Evolutionary conservation across 1,140 invertebrate species (phyloP).

Genomic region (Diorhabda elongata): DNA sequence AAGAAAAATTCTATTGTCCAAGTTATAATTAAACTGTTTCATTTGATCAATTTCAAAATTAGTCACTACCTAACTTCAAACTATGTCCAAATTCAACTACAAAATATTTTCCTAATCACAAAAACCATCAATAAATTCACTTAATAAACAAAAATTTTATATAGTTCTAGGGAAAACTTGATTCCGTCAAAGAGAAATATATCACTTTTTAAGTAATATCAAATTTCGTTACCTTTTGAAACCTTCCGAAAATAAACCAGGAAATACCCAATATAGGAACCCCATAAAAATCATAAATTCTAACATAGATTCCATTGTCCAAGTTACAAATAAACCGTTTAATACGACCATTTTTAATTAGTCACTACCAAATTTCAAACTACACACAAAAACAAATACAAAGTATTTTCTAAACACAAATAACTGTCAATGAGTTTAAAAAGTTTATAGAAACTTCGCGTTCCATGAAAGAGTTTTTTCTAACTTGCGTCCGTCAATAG

Average conservation of each 20-base stretch:
- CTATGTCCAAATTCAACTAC: not conserved
- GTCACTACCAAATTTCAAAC: not conserved
- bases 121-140: too few species aligned
- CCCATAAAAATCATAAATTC: conserved; percentile 36
- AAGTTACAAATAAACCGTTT: conserved; percentile 12
- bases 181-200: not conserved
- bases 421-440: too few species aligned
- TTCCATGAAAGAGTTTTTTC: too few species aligned
- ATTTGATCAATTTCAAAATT: conserved; percentile 1
- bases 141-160: too few species aligned
- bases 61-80: not conserved
- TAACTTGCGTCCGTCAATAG: not conserved
- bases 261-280: conserved; percentile 40
- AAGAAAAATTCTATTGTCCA: conserved; percentile 33
- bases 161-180: too few species aligned
- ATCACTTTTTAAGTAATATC: not conserved
- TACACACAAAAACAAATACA: not conserved
- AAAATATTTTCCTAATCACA: too few species aligned
- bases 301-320: conserved; percentile 33
- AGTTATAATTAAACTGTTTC: conserved; percentile 9
- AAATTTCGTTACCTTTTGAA: conserved; percentile 29
- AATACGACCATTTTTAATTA: conserved; percentile 9
- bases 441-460: too few species aligned
- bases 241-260: conserved; percentile 33
- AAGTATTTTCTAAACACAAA: too few species aligned